phyloP scores from a whole-genome alignment of 2,797 vertebrate species.

The Leucoraja ocellata region DNA sequence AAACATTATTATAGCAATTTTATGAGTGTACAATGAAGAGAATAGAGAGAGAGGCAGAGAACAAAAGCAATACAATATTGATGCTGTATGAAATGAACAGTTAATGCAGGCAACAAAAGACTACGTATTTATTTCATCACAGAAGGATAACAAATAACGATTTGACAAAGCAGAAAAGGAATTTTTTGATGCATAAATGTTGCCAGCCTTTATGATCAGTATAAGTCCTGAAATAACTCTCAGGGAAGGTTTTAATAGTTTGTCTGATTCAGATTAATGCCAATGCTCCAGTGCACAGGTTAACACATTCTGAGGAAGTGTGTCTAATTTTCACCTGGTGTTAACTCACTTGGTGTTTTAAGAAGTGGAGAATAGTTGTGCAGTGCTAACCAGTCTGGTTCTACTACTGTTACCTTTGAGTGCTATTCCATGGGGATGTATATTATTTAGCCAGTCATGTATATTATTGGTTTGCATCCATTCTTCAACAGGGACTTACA shows the following conservation, averaged over 20 bases:
- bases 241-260: neutral
- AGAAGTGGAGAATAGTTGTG: neutral
- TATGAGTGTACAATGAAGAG: neutral
- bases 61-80: neutral
- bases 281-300: neutral
- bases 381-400: neutral
- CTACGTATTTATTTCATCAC: neutral
- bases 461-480: neutral
- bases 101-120: neutral
- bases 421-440: neutral
- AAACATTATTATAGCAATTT: neutral
- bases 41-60: neutral
- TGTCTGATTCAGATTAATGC: slow-evolving; percentile 5
- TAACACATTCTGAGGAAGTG: neutral
- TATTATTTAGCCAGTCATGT: neutral
- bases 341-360: neutral
- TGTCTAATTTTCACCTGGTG: neutral
- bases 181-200: neutral
- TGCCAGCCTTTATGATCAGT: neutral
- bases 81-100: neutral
- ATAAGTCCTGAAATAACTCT: neutral
- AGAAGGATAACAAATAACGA: neutral
- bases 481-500: neutral
- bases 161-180: slow-evolving; percentile 7
- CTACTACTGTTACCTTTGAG: neutral